Conservation (phyloP, 2,888 invertebrate species). For the Melanargia galathea region DNA sequence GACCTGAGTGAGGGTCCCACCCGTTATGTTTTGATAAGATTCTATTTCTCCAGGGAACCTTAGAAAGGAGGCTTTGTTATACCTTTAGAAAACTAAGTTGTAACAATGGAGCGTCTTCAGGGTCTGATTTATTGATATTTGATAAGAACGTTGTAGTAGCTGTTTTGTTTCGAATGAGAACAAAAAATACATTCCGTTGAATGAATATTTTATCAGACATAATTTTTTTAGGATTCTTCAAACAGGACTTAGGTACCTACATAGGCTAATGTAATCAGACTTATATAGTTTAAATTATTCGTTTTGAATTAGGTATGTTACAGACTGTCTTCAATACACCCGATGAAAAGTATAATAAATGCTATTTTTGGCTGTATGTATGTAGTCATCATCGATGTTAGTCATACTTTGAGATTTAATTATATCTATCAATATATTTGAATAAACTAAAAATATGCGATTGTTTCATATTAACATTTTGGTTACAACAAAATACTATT, state of each 20-base stretch:
- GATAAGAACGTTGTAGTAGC: slow-evolving; percentile 25
- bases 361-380: too few species aligned
- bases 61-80: slow-evolving; percentile 25
- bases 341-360: too few species aligned
- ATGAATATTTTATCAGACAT: not conserved
- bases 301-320: too few species aligned
- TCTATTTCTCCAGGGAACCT: slow-evolving; percentile 44
- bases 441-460: too few species aligned
- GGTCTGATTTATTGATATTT: slow-evolving; percentile 28
- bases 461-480: too few species aligned
- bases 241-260: too few species aligned
- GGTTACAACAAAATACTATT: not conserved
- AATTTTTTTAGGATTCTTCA: not conserved
- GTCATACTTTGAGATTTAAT: too few species aligned
- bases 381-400: too few species aligned
- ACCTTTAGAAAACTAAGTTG: slow-evolving; percentile 24
- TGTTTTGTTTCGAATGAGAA: not conserved
- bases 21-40: slow-evolving; percentile 57
- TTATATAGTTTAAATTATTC: too few species aligned
- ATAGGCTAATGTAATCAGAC: too few species aligned
- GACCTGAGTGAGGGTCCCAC: slow-evolving; percentile 40
- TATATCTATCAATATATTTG: too few species aligned
- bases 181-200: not conserved
- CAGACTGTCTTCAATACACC: too few species aligned
- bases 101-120: slow-evolving; percentile 29